A percentile compares a stretch with the other conserved stretches of the same genome.
phyloP scores from a whole-genome alignment of 2,888 invertebrate genomes.

The Augochlorella aurata region DNA sequence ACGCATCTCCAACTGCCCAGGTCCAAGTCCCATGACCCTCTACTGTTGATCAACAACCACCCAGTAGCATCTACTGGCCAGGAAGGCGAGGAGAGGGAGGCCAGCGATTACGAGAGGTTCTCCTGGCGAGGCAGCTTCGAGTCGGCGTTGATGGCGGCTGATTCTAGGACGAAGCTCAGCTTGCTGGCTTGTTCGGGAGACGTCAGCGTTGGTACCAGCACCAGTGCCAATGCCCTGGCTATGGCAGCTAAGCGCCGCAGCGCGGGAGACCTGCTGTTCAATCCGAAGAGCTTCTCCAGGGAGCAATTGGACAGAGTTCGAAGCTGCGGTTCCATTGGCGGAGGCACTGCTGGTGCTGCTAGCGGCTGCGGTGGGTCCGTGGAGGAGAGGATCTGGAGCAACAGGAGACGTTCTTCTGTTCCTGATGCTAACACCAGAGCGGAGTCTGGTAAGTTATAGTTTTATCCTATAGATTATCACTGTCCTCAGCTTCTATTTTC shows the following conservation, averaged over 20 bases:
- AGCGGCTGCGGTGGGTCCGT: slow-evolving; percentile 83
- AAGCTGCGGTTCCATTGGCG: slow-evolving; percentile 93
- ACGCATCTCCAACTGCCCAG: slow-evolving; percentile 85
- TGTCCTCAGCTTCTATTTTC: too few relatives aligned
- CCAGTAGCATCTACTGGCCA: slow-evolving; percentile 68
- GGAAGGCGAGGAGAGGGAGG: slow-evolving; percentile 84
- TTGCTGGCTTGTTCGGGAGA: slow-evolving; percentile 85
- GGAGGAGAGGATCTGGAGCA: slow-evolving; percentile 81
- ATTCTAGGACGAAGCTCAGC: slow-evolving; percentile 90
- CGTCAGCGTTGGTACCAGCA: slow-evolving; percentile 82
- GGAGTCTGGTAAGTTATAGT: slow-evolving; percentile 76
- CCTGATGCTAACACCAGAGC: slow-evolving; percentile 80
- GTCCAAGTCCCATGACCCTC: slow-evolving; percentile 91
- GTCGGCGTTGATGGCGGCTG: slow-evolving; percentile 93
- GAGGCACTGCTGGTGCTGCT: slow-evolving; percentile 85
- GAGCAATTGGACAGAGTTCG: slow-evolving; percentile 88
- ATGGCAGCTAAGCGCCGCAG: slow-evolving; percentile 91
- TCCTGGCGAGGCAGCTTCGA: slow-evolving; percentile 97
- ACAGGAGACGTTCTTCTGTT: slow-evolving; percentile 79
- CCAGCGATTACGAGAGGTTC: slow-evolving; percentile 94
- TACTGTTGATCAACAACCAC: slow-evolving; percentile 80
- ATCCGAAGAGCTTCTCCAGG: slow-evolving; percentile 90
- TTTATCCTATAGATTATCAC: background rate
- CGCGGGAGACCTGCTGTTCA: slow-evolving; percentile 91
- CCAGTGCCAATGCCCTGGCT: slow-evolving; percentile 86